phyloP scores from a whole-genome alignment of 2,113 vertebrate species.

The Chaetura pelagica region DNA sequence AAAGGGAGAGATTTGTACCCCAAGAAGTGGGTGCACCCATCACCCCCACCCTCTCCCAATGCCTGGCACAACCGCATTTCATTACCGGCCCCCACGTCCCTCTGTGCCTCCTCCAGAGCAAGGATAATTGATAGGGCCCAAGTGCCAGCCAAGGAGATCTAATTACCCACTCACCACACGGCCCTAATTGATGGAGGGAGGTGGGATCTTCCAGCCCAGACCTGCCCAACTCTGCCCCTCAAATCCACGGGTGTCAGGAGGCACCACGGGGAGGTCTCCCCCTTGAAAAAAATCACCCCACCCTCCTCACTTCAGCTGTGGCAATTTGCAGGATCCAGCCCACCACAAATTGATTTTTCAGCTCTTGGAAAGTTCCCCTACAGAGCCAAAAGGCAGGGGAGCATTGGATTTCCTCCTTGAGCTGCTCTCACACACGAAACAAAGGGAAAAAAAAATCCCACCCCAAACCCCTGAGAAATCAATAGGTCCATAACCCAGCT shows the following conservation, averaged over 20 bases:
- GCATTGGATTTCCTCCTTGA: background rate
- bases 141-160: constrained; percentile 32
- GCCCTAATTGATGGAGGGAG: constrained; percentile 42
- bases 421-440: rapidly evolving
- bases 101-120: background rate
- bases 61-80: background rate
- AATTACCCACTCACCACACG: constrained; percentile 1
- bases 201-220: background rate
- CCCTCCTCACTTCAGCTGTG: background rate
- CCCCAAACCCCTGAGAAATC: background rate
- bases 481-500: constrained; percentile 16
- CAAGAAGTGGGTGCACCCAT: background rate
- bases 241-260: rapidly evolving
- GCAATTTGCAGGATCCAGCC: background rate
- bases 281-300: background rate
- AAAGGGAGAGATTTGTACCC: background rate
- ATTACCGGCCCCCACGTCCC: background rate
- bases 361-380: background rate
- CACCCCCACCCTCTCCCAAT: rapidly evolving
- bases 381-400: rapidly evolving
- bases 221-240: background rate
- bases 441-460: background rate
- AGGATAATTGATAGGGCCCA: constrained; percentile 63
- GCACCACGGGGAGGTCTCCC: rapidly evolving
- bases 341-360: background rate